Evolutionary conservation across 2,113 vertebrate genomes (phyloP), one percentile per base, ranked within the genome.

Genomic region (Oreamnos americanus): DNA sequence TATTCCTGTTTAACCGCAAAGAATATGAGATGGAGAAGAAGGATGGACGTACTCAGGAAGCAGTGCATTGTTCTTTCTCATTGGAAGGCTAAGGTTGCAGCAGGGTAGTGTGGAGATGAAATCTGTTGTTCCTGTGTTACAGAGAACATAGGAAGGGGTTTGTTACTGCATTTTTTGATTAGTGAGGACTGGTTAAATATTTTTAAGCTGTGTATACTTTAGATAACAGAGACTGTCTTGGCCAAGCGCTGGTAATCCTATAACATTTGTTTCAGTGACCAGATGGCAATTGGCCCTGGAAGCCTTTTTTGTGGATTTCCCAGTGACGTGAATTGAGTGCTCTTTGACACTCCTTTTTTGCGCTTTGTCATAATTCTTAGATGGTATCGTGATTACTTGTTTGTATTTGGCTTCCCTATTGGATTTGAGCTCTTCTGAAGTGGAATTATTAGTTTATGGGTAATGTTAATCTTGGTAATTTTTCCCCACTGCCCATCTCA

Each of bases 381-480:
- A 16, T 86, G 78, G 15, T 53, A 10, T 83, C 33, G 57, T 94
- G 64, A 92, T 76, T 97, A 88, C 67, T 67, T 88, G 25, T 93
- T 96, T 97, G 6, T 86, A 15, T 96, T 97, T 84, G 78, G 14
- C 83, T 84, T 97, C 28, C 9, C 55, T 7, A 45, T 36, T 96
- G 47, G 84, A 57, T 93, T 91, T 86, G n/a, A 78, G 9, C 36
- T 95, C 57, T 95, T 96, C 43, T 62, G 10, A 39, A 87, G 49
- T 76, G 60, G 30, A 96, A 47, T 91, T 39, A 33, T 49, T 93
- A 60, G 58, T 87, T 94, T 86, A 83, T 96, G 78, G 26, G 33
- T 89, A 91, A 71, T 94, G 6, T 94, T 97, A 47, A 96, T 84
- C 33, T 88, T 89, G 49, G 17, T 88, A 87, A 36, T 97, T 17